Percentiles rank a stretch among this genome's conserved stretches.
phyloP scores from a whole-genome alignment of 2,888 invertebrate species.

The Ophonus ardosiacus region DNA sequence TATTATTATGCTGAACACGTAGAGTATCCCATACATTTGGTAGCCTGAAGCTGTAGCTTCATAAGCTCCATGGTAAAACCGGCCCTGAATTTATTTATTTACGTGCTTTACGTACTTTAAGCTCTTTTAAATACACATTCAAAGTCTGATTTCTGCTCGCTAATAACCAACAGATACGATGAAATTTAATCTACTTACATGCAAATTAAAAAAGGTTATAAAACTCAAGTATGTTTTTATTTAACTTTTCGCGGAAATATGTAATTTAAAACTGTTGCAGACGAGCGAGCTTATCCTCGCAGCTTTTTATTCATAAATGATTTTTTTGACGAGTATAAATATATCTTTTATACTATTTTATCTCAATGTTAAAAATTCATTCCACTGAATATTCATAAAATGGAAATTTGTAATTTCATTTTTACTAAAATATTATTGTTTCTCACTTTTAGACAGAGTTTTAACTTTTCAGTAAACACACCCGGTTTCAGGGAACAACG shows the following conservation, averaged over 20 bases:
- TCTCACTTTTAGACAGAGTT: too few species aligned
- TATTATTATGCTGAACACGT: too few species aligned
- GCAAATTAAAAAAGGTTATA: neutral
- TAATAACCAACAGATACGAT: neutral
- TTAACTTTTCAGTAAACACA: too few species aligned
- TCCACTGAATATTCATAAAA: neutral
- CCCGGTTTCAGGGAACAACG: too few species aligned
- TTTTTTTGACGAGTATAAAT: conserved; percentile 21
- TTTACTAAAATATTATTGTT: neutral
- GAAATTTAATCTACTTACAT: neutral
- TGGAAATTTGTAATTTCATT: neutral
- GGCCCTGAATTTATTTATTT: too few species aligned
- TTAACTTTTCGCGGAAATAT: conserved; percentile 7
- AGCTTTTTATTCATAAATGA: neutral
- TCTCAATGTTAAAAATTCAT: conserved; percentile 3
- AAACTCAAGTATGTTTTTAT: conserved; percentile 6
- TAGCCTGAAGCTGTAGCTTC: too few species aligned
- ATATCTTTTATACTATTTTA: conserved; percentile 15
- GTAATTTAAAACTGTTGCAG: conserved; percentile 21
- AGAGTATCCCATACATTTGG: too few species aligned
- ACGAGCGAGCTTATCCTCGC: neutral
- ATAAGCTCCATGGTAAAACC: too few species aligned
- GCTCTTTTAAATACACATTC: neutral
- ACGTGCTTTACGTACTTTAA: neutral
- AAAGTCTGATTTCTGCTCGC: neutral